Evolutionary conservation across 2,888 invertebrate species (phyloP), one percentile per base, ranked within the genome.

Genomic region (Melipona bicolor): DNA sequence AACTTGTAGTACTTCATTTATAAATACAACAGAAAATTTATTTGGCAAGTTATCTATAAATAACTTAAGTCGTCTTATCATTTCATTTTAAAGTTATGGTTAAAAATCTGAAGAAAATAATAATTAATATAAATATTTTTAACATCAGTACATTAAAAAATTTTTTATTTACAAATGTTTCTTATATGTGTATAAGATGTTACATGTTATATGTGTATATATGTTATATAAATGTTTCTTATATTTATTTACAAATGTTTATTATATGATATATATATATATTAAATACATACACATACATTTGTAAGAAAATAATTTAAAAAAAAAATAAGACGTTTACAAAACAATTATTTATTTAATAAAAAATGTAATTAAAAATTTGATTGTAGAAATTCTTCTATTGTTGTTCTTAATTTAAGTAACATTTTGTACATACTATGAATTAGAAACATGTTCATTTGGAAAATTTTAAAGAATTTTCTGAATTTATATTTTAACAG

Each of bases 311-410:
- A n/a, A 24, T 5, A 15, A 50, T n/a, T 17, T 36, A 11, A 21
- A 50, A 69, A 32, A 32, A 15, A 27, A n/a, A 27, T 24, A 27
- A 54, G 5, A 32, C 19, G 68, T 56, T 15, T 59, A 43, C n/a
- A 50, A 70, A 32, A 65, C 17, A 77, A 82, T 56, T 73, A 82
- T 77, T 69, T 74, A 49, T 74, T 74, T 77, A 68, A 19, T 17
- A 61, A 56, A 74, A 77, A 75, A 73, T 65, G 32, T 9, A 62
- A 71, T 54, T 17, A 69, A 5, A 85, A 69, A 84, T 75, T 80
- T 81, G 69, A 84, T 69, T 71, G 59, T 65, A 64, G 59, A 32
- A 73, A 59, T 83, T 83, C 71, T 70, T 67, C 70, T 71, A 83
- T 74, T 77, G 27, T 70, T 49, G 56, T 59, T 24, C 54, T 2